Conservation (phyloP, 2,888 invertebrate species). For the Eugnorisma glareosa region DNA sequence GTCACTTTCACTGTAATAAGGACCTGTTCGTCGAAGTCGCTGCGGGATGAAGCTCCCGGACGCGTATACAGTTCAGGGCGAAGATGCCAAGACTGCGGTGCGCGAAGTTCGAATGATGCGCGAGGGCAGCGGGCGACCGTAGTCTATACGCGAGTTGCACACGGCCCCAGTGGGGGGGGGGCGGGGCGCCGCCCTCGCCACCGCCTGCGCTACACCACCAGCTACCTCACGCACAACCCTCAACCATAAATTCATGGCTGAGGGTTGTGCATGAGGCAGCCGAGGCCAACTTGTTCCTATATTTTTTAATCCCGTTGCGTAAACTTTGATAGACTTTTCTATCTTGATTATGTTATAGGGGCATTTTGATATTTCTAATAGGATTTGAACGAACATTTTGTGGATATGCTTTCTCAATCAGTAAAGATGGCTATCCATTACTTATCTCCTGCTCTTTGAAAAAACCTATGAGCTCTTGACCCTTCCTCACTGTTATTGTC, state of each 20-base stretch:
- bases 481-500: background rate
- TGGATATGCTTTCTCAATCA: background rate
- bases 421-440: background rate
- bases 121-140: constrained; percentile 86
- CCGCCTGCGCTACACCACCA: constrained; percentile 58
- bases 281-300: background rate
- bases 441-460: background rate
- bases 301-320: background rate
- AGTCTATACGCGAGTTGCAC: constrained; percentile 90
- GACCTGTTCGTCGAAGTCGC: constrained; percentile 90
- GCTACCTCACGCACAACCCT: constrained; percentile 55
- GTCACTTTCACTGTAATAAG: constrained; percentile 87
- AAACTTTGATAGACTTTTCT: constrained; percentile 3
- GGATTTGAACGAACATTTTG: background rate
- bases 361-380: background rate
- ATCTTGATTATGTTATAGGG: background rate
- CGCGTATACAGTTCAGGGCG: constrained; percentile 89
- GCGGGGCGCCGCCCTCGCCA: constrained; percentile 70
- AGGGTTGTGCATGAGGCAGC: background rate
- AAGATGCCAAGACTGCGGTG: constrained; percentile 88
- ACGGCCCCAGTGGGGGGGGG: constrained; percentile 89
- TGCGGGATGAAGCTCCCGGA: constrained; percentile 89
- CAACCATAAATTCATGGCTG: background rate
- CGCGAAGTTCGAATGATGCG: constrained; percentile 90
- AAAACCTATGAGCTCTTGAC: background rate